phyloP scores from a whole-genome alignment of 1,140 invertebrate genomes.

The Drosophila pachea region DNA sequence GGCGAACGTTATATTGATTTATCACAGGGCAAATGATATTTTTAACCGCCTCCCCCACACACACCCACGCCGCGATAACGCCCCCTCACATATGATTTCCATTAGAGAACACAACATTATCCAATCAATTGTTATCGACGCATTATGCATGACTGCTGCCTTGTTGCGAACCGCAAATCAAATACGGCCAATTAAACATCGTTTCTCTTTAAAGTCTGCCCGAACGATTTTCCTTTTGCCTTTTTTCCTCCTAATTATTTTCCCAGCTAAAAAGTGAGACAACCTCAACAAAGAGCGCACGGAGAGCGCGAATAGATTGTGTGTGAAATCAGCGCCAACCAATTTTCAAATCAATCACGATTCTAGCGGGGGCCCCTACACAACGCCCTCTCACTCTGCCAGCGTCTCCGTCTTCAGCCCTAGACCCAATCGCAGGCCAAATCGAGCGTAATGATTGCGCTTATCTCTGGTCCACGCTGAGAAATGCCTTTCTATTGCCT shows the following conservation, averaged over 20 bases:
- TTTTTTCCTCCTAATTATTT: not conserved
- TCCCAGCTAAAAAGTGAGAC: not conserved
- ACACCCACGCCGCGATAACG: not conserved
- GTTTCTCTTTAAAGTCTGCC: constrained; percentile 47
- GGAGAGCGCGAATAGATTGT: constrained; percentile 54
- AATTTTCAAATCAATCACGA: constrained; percentile 76
- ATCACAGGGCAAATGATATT: not conserved
- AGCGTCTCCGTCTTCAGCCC: not conserved
- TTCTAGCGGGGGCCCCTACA: not conserved
- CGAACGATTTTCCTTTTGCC: constrained; percentile 9
- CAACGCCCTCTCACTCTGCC: not conserved
- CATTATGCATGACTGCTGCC: constrained; percentile 60
- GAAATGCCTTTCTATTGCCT: constrained; percentile 31
- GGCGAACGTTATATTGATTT: constrained; percentile 2
- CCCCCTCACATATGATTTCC: not conserved
- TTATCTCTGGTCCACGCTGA: constrained; percentile 48
- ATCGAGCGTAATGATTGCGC: constrained; percentile 76
- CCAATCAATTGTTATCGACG: constrained; percentile 46
- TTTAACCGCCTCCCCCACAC: not conserved
- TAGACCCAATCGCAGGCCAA: constrained; percentile 45
- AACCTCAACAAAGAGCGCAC: too few species aligned
- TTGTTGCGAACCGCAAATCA: constrained; percentile 68
- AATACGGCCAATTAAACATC: constrained; percentile 71
- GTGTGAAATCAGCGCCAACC: constrained; percentile 75
- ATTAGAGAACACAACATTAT: constrained; percentile 43